phyloP scores from a whole-genome alignment of 1,140 invertebrate species.

The Tetragonula clypearis region DNA sequence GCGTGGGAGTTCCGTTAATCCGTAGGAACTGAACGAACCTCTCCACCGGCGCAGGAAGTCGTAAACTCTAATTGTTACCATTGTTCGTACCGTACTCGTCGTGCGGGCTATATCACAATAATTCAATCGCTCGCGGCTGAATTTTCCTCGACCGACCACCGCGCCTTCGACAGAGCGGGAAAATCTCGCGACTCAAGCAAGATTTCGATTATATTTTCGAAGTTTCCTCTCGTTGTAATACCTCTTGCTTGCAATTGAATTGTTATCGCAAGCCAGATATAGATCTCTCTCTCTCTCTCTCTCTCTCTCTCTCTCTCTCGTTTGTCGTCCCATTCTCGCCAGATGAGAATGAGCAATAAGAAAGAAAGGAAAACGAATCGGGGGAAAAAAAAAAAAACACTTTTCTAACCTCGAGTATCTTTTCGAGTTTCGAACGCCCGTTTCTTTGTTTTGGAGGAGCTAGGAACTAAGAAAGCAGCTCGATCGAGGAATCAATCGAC shows the following conservation, averaged over 20 bases:
- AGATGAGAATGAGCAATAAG: background rate
- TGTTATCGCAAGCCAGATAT: too few relatives aligned
- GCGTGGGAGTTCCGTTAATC: conserved; percentile 67
- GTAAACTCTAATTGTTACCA: conserved; percentile 63
- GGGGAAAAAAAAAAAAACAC: too few relatives aligned
- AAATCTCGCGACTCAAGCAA: background rate
- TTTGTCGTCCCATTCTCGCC: too few relatives aligned
- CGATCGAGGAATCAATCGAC: too few relatives aligned
- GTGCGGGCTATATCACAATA: too few relatives aligned
- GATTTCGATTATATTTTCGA: background rate
- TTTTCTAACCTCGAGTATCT: background rate
- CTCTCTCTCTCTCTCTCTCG: too few relatives aligned
- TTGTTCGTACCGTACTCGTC: conserved; percentile 34
- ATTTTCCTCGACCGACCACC: background rate
- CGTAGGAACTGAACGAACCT: conserved; percentile 49
- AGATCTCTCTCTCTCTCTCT: too few relatives aligned
- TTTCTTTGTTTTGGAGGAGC: too few relatives aligned
- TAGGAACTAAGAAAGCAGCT: too few relatives aligned
- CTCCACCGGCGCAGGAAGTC: conserved; percentile 53
- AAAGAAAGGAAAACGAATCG: background rate
- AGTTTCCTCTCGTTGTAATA: too few relatives aligned
- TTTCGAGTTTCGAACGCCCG: background rate
- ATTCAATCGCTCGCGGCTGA: background rate
- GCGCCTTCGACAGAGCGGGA: background rate
- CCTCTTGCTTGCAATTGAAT: too few relatives aligned